A percentile compares a stretch with the other conserved stretches of the same genome.
Conservation (phyloP, 2,888 invertebrate species). For the Himalopsyche anomala region DNA sequence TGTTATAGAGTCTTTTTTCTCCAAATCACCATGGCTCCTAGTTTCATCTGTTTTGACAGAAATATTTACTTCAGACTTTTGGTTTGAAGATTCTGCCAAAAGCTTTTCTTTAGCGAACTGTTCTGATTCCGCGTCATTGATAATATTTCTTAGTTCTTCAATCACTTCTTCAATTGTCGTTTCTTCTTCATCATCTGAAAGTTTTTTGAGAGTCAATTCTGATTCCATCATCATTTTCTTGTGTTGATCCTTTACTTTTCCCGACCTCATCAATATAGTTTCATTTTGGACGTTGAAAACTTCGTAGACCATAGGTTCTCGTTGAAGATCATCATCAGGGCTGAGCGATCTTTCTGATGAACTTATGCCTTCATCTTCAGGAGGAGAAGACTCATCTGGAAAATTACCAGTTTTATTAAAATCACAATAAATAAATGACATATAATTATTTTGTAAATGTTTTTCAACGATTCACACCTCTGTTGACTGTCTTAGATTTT, state of each 20-base stretch:
- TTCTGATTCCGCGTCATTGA: conserved; percentile 89
- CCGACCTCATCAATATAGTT: conserved; percentile 72
- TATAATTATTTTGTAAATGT: too few species aligned
- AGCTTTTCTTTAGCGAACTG: conserved; percentile 75
- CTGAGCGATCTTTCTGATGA: conserved; percentile 89
- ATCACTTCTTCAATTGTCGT: conserved; percentile 93
- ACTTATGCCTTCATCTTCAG: conserved; percentile 92
- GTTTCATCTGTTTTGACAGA: conserved; percentile 71
- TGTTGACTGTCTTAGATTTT: conserved; percentile 76
- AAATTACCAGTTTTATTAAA: conserved; percentile 63
- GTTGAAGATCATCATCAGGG: conserved; percentile 81
- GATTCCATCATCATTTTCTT: conserved; percentile 71
- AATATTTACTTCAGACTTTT: conserved; percentile 73
- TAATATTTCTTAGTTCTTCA: conserved; percentile 89
- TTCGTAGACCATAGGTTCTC: conserved; percentile 80
- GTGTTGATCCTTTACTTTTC: conserved; percentile 69
- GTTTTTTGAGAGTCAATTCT: conserved; percentile 60
- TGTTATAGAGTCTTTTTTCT: conserved; percentile 77
- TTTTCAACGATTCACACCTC: conserved; percentile 70
- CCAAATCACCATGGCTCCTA: conserved; percentile 70
- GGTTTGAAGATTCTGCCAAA: conserved; percentile 69
- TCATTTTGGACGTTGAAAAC: conserved; percentile 79
- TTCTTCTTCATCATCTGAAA: conserved; percentile 81
- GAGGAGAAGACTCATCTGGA: conserved; percentile 83
- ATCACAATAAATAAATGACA: not conserved